Base-by-base conservation (phyloP, 1,140 invertebrate species). In the Drosophila orena region DNA sequence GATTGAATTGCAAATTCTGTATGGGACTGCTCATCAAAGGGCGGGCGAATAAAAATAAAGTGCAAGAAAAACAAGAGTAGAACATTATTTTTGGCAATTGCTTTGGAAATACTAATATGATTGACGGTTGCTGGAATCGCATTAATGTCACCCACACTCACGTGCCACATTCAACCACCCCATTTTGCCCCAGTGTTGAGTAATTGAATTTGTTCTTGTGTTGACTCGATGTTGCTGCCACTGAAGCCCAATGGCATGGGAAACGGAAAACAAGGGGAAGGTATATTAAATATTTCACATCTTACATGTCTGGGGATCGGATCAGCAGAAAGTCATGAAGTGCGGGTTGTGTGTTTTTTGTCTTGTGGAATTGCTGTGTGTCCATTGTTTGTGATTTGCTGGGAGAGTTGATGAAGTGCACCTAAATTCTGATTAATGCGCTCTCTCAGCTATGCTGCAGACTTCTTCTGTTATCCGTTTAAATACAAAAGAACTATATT, bases 181-280 rank as follows among this genome's bases (percentile, higher is more conserved):
- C 7, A 34, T 71, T 49, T 50, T 66, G 69, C 43, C 57, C 46
- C 53, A 65, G 55, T 61, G 81, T 53, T 85, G 81, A 85, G 81
- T 81, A 86, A 86, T 88, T 86, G 83, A 86, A 86, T 86, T 86
- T 86, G 78, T 81, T 75, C 74, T 72, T 79, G 83, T 86, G 83
- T 76, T 88, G 83, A 81, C 88, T 86, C 62, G 75, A 86, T 88
- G 69, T 76, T 74, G 73, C 65, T 62, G 54, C 49, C 44, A 54
- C 46, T 24, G 64, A 42, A 71, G 57, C 49, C 38, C 22, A 47
- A 53, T 62, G 60, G 68, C 24, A 17, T 34, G 27, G 37, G 71
- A 58, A 69, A 47, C 8, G 53, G 22, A 37, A 46, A 44, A 56
- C 57, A 57, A 50, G 62, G 50, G 40, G 38, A 50, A 53, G 65